A percentile compares a stretch with the other conserved stretches of the same genome.
phyloP scores from a whole-genome alignment of 2,888 invertebrate genomes.

The Ennomos quercinarius region DNA sequence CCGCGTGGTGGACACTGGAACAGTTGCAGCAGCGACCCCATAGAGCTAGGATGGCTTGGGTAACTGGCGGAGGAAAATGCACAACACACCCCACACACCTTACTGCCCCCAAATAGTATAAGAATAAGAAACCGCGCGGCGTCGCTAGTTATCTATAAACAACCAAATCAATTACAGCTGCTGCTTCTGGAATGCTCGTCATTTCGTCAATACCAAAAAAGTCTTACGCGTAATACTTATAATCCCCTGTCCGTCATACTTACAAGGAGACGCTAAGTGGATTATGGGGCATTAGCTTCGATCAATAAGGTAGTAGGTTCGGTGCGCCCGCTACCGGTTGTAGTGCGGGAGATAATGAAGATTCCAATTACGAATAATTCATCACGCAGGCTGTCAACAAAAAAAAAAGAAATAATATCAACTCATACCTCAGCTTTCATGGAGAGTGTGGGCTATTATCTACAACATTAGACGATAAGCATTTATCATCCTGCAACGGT shows the following conservation, averaged over 20 bases:
- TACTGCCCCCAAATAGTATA: too few species aligned
- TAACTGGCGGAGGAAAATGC: too few species aligned
- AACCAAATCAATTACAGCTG: constrained; percentile 20
- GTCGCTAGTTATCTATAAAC: not conserved
- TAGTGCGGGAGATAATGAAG: constrained; percentile 2
- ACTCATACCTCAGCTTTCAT: too few species aligned
- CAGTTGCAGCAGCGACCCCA: too few species aligned
- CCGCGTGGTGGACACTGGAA: too few species aligned
- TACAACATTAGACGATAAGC: too few species aligned
- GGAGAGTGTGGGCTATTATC: too few species aligned
- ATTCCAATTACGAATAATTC: constrained; percentile 4
- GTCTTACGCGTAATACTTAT: constrained; percentile 49
- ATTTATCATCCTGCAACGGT: too few species aligned
- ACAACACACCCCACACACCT: too few species aligned
- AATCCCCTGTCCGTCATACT: constrained; percentile 78
- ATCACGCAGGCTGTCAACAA: not conserved
- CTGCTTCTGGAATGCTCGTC: constrained; percentile 16
- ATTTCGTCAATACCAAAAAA: constrained; percentile 37
- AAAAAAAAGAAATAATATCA: too few species aligned
- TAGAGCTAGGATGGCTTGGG: too few species aligned
- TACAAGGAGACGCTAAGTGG: constrained; percentile 74
- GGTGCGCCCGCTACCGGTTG: constrained; percentile 18
- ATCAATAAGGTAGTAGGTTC: constrained; percentile 62
- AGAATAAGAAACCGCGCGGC: too few species aligned
- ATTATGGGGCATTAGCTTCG: constrained; percentile 72